Evolutionary conservation across 1,140 invertebrate species (phyloP).

Genomic region (Drosophila mojavensis): DNA sequence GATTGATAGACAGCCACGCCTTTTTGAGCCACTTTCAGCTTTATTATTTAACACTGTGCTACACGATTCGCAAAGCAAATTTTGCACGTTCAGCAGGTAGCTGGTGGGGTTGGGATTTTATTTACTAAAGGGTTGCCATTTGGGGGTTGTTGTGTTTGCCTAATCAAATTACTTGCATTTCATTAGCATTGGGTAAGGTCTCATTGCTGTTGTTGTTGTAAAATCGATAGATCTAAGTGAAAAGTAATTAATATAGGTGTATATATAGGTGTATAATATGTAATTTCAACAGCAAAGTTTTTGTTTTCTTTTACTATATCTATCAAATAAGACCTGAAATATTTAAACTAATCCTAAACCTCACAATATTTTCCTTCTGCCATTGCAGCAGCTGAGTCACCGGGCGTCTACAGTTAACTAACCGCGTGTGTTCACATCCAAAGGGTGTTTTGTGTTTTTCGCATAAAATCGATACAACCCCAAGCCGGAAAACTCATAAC

Average conservation of each 20-base stretch:
- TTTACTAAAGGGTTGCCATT: conserved; percentile 24
- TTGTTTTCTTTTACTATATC: too few relatives aligned
- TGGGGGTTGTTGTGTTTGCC: conserved; percentile 10
- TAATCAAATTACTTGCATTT: conserved; percentile 69
- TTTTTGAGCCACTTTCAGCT: too few relatives aligned
- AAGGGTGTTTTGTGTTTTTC: conserved; percentile 58
- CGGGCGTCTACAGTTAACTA: conserved; percentile 16
- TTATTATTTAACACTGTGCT: conserved; percentile 10
- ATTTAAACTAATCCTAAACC: conserved; percentile 2
- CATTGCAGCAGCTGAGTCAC: conserved; percentile 54
- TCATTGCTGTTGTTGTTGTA: not conserved
- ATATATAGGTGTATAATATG: too few relatives aligned
- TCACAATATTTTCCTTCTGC: conserved; percentile 20
- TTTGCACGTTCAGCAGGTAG: conserved; percentile 15
- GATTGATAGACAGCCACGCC: too few relatives aligned
- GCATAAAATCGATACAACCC: conserved; percentile 69
- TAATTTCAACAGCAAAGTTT: too few relatives aligned
- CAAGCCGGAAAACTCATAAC: conserved; percentile 22
- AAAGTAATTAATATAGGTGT: too few relatives aligned
- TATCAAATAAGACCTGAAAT: not conserved
- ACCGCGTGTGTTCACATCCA: conserved; percentile 20
- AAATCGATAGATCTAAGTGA: conserved; percentile 4
- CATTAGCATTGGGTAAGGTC: conserved; percentile 32
- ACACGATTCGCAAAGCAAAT: conserved; percentile 9
- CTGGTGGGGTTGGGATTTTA: not conserved